A percentile compares a stretch with the other conserved stretches of the same genome.
phyloP scores from a whole-genome alignment of 2,888 invertebrate species.

The Hemaris fuciformis region DNA sequence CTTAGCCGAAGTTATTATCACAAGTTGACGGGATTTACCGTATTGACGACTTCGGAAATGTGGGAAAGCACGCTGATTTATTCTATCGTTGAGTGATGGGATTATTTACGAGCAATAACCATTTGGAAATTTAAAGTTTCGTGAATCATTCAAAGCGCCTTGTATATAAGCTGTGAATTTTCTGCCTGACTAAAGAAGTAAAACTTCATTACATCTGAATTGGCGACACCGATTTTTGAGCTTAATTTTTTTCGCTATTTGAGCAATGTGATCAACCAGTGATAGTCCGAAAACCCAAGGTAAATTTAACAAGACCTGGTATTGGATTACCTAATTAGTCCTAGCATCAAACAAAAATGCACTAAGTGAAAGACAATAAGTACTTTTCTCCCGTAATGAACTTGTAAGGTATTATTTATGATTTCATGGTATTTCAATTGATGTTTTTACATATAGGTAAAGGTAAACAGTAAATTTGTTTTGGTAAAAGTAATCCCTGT shows the following conservation, averaged over 20 bases:
- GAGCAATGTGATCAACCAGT: too few relatives aligned
- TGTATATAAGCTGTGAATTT: too few relatives aligned
- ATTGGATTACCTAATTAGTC: too few relatives aligned
- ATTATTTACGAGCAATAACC: not conserved
- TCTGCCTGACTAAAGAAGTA: too few relatives aligned
- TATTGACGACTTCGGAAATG: not conserved
- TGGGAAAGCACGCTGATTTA: not conserved
- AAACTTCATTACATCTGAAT: too few relatives aligned
- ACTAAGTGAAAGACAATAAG: conserved; percentile 1
- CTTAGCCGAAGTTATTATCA: not conserved
- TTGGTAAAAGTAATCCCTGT: not conserved
- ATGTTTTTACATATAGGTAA: too few relatives aligned
- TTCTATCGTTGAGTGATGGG: not conserved
- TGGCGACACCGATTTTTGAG: too few relatives aligned
- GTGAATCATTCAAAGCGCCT: not conserved
- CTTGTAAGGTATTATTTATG: not conserved
- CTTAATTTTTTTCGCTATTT: too few relatives aligned
- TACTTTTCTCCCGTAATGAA: not conserved
- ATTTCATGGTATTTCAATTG: too few relatives aligned
- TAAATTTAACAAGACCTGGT: too few relatives aligned
- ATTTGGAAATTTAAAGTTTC: not conserved
- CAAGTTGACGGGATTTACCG: not conserved
- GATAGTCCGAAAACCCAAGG: too few relatives aligned
- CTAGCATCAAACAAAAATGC: not conserved
- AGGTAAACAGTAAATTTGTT: not conserved